Base-by-base conservation (phyloP, 2,113 vertebrate genomes). In the Nesoenas mayeri region DNA sequence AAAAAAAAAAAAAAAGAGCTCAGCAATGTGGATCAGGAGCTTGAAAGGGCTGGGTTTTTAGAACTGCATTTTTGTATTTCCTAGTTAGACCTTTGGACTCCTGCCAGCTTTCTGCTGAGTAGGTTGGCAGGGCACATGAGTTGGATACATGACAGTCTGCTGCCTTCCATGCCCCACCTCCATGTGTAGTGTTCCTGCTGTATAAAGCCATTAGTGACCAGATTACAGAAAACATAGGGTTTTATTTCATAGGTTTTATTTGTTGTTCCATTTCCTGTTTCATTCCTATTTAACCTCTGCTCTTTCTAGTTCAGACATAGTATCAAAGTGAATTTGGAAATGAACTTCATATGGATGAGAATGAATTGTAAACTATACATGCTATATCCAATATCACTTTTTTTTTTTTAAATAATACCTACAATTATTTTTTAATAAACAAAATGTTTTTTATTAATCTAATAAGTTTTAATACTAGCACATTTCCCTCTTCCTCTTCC, bases 231-330 rank as follows among this genome's bases (percentile, higher is more conserved):
- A 87, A 80, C 40, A 62, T 15, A 91, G 85, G 71, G 62, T 24
- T 95, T 97, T 93, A 57, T 93, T 94, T 95, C 73, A 85, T 85
- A 93, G 64, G 25, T 97, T 97, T 95, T 95, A 97, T 96, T 97
- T 96, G 91, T 97, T 95, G 89, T 97, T 97, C 95, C 92, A 96
- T 97, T 97, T 97, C 95, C 96, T 96, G 85, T 94, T 95, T 79
- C 79, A 85, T 97, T 93, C 62, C 88, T 92, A 85, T 91, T 97
- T 97, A 97, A 95, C 87, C 90, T 96, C 90, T 95, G 85, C 62
- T 86, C 67, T 85, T 91, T 90, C 85, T 94, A 85, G 57, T 70
- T 93, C 71, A 96, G 93, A 93, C 54, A 24, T 83, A 72, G 51
- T 86, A 85, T 95, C 91, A 94, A 96, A 97, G 92, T 81, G 84